phyloP scores from a whole-genome alignment of 2,113 vertebrate genomes.

The Cyprinodon brontotheroides region DNA sequence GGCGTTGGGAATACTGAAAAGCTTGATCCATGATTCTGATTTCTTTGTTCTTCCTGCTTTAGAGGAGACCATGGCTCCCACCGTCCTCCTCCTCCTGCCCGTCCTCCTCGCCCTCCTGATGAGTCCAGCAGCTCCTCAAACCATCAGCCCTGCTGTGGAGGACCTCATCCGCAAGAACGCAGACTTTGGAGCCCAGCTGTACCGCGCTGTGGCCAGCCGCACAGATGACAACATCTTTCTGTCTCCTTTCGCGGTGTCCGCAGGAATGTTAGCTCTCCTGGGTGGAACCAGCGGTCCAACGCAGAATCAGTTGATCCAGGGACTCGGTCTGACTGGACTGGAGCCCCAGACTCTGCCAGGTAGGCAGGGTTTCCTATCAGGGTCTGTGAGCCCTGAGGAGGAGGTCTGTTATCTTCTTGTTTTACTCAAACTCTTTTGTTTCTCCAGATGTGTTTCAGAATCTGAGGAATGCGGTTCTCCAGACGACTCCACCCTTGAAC shows the following conservation, averaged over 20 bases:
- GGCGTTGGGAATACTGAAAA: background rate
- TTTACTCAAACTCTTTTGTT: background rate
- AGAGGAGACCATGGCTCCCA: constrained; percentile 20
- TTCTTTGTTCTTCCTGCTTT: background rate
- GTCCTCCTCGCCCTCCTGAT: constrained; percentile 24
- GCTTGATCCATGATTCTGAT: background rate
- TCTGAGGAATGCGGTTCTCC: constrained; percentile 65
- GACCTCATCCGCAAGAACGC: constrained; percentile 75
- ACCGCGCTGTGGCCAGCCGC: constrained; percentile 80
- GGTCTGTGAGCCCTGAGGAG: background rate
- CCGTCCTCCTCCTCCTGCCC: background rate
- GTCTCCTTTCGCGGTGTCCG: constrained; percentile 77
- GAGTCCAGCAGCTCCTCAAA: constrained; percentile 15
- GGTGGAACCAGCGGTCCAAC: constrained; percentile 75
- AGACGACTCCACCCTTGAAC: constrained; percentile 40
- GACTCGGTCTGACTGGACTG: constrained; percentile 67
- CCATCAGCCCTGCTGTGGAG: background rate
- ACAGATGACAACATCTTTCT: constrained; percentile 85
- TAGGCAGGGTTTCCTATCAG: background rate
- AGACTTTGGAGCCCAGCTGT: constrained; percentile 84
- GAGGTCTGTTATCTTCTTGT: background rate
- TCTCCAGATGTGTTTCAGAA: constrained; percentile 75
- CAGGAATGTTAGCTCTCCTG: constrained; percentile 72
- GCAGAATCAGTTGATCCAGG: constrained; percentile 74
- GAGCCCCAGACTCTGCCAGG: constrained; percentile 56